phyloP scores from a whole-genome alignment of 2,888 invertebrate species.

The Caprella mutica region DNA sequence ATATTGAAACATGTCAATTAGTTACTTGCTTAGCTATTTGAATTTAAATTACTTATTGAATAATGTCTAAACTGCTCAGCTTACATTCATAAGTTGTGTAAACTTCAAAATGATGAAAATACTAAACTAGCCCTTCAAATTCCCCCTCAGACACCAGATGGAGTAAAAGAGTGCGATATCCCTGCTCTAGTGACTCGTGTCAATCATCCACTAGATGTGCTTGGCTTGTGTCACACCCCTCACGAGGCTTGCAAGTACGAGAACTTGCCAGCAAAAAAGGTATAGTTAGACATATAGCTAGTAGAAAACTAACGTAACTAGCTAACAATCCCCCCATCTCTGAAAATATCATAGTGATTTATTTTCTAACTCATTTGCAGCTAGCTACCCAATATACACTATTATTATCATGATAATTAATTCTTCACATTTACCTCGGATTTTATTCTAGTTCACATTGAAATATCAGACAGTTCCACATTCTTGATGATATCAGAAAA shows the following conservation, averaged over 20 bases:
- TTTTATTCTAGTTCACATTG: too few relatives aligned
- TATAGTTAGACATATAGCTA: constrained; percentile 44
- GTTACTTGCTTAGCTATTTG: too few relatives aligned
- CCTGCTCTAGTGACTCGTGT: constrained; percentile 71
- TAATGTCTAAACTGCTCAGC: too few relatives aligned
- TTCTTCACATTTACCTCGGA: too few relatives aligned
- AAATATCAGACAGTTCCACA: too few relatives aligned
- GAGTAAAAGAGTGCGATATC: constrained; percentile 56
- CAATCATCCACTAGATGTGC: constrained; percentile 66
- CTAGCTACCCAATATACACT: background rate
- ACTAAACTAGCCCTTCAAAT: too few relatives aligned
- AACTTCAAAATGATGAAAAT: too few relatives aligned
- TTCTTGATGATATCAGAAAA: too few relatives aligned
- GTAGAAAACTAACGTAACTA: background rate
- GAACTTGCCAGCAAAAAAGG: constrained; percentile 79
- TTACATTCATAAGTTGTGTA: too few relatives aligned
- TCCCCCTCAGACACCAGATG: constrained; percentile 44
- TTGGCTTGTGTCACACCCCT: constrained; percentile 80
- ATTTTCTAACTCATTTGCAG: background rate
- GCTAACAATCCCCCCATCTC: background rate
- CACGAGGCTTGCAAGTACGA: constrained; percentile 80
- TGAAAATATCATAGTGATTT: background rate
- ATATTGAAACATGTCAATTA: too few relatives aligned
- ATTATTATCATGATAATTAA: background rate
- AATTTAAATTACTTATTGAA: too few relatives aligned